Base-by-base conservation (phyloP, 1,140 invertebrate genomes). In the Dufourea novaeangliae region DNA sequence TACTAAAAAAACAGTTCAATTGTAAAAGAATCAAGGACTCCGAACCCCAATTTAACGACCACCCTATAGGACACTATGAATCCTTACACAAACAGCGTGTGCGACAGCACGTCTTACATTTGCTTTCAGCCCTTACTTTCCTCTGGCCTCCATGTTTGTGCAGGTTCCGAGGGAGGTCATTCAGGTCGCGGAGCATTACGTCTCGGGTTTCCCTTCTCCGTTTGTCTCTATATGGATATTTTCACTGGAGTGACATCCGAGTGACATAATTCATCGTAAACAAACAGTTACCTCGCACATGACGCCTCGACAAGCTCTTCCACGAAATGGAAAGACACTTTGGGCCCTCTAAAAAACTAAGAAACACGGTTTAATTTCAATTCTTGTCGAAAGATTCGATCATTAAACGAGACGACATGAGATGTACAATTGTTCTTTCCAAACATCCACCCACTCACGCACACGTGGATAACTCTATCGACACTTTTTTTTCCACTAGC, bases 291-390 rank as follows among this genome's bases (percentile, higher is more conserved):
- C 4, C 29, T 27, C 22, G 32, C 39, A 34, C 20, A 6, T 37
- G 73, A 46, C 73, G 27, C 39, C n/a, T n/a, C 61, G 32, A 11
- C 8, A 52, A 17, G 0, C 2, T n/a, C 41, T 44, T 27, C 17
- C 2, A n/a, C n/a, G 29, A 12, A 69, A 73, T 57, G 44, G 59
- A 56, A 56, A 78, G 57, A 41, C 37, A 29, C 52, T 39, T 20
- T 14, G 8, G n/a, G n/a, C n/a, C 1, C 20, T 1, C 22, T 59
- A 27, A 59, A 57, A 56, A 70, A 56, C 67, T 54, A 56, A 57
- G 71, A 56, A 77, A 71, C 74, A 70, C 64, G 80, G 68, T 82
- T 83, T 83, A 83, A 83, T 83, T 83, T 83, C 71, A 67, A 41
- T 74, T 50, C 50, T 59, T 50, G 71, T 54, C 27, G 71, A 78